A percentile compares a stretch with the other conserved stretches of the same genome.
Evolutionary conservation across 2,113 vertebrate genomes (phyloP).

Genomic region (Haemorhous mexicanus): DNA sequence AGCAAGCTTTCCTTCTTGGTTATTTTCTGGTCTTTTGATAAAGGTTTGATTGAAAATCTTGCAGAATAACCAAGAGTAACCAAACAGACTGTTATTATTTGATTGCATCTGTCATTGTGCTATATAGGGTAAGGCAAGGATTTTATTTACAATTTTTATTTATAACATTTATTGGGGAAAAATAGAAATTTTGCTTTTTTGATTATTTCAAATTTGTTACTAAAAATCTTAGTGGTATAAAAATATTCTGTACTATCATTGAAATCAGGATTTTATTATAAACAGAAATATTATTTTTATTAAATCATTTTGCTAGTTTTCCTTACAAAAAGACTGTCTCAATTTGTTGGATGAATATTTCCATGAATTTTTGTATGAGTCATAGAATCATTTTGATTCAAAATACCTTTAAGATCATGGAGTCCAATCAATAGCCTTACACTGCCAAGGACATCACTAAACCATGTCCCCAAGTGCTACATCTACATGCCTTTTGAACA

Average conservation of each 20-base stretch:
- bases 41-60: neutral
- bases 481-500: neutral
- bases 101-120: neutral
- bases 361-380: neutral
- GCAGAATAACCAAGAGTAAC: neutral
- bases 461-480: neutral
- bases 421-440: neutral
- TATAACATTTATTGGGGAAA: neutral
- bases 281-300: neutral
- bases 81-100: neutral
- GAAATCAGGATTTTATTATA: neutral
- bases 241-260: neutral
- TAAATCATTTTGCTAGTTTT: neutral
- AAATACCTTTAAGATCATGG: neutral
- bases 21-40: neutral
- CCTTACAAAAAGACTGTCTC: neutral
- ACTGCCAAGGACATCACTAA: neutral
- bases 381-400: neutral
- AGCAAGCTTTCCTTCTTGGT: neutral
- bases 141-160: neutral
- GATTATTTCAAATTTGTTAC: neutral
- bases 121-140: neutral
- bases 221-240: neutral
- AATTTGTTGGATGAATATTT: neutral
- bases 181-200: neutral